Base-by-base conservation (phyloP, 2,113 vertebrate species). In the Thunnus maccoyii region DNA sequence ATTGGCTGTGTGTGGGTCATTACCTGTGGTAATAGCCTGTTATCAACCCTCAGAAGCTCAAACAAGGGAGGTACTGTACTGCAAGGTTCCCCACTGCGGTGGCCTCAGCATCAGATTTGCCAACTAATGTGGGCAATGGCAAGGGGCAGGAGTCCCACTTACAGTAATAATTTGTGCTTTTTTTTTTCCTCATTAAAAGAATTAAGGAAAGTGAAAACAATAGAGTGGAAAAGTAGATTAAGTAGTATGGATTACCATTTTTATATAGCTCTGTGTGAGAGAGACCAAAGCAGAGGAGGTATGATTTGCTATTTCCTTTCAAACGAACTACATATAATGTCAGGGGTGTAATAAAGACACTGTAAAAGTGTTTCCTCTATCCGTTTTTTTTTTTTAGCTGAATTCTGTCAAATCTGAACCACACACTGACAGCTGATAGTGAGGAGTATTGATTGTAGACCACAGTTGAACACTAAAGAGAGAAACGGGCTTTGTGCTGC, bases 1-100 rank as follows among this genome's bases (percentile, higher is more conserved):
- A 94, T 91, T 91, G 90, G 84, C 87, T 85, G 61, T 82, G 78
- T 90, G 82, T 87, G 92, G 91, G 72, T 91, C 90, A 93, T 94
- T 95, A 92, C 89, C 86, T 87, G 74, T 86, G 79, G 78, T 93
- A 92, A 94, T 92, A 87, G 91, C 68, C 84, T 89, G 78, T 91
- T 89, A 90, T 90, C 89, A 76, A 78, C 72, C 70, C 76, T 82
- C 78, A 91, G 66, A 93, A 80, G 80, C 68, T 89, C 85, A 86
- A 86, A 85, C 89, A 83, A 61, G 80, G 78, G 68, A 86, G 85
- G 9, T 41, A 41, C 36, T 41, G 78, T 76, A 80, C 81, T 75
- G 72, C 66, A 74, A 76, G 84, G 82, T 90, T 89, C 81, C 84
- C 67, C 70, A 87, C 68, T 61, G 77, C 46, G 16, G 60, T 25